Conservation (phyloP, 2,113 vertebrate genomes). For the Aramus guarauna region DNA sequence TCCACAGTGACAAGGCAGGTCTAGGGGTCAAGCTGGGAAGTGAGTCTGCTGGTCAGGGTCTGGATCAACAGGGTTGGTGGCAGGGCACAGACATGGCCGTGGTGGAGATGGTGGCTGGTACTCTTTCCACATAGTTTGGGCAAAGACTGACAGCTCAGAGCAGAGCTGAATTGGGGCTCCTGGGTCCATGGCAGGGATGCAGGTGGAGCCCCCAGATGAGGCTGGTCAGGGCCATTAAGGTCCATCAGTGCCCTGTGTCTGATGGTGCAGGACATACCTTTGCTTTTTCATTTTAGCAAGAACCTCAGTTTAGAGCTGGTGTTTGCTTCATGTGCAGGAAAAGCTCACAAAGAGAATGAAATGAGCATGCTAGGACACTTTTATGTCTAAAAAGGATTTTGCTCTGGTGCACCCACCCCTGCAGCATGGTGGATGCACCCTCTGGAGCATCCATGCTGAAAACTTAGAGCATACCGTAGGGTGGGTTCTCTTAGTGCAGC, state of each 20-base stretch:
- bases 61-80: not conserved
- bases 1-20: not conserved
- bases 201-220: not conserved
- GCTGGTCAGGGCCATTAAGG: not conserved
- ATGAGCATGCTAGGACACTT: not conserved
- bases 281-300: not conserved
- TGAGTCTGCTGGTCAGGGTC: not conserved
- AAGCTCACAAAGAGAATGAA: not conserved
- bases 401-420: not conserved
- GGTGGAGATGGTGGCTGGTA: too few relatives aligned
- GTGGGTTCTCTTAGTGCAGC: not conserved
- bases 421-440: not conserved
- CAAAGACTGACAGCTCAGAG: not conserved
- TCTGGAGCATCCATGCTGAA: not conserved
- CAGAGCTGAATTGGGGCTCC: not conserved
- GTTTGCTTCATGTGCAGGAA: not conserved
- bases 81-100: not conserved
- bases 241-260: not conserved
- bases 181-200: not conserved
- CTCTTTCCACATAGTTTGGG: not conserved
- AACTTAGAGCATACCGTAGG: not conserved
- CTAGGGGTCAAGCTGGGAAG: not conserved
- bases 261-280: not conserved
- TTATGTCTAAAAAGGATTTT: not conserved
- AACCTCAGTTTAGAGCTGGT: not conserved